These are phyloP conservation scores for Micromesistius poutassou DNA, from an alignment of 2,797 vertebrate species.

Conservation along the genomic window DNA sequence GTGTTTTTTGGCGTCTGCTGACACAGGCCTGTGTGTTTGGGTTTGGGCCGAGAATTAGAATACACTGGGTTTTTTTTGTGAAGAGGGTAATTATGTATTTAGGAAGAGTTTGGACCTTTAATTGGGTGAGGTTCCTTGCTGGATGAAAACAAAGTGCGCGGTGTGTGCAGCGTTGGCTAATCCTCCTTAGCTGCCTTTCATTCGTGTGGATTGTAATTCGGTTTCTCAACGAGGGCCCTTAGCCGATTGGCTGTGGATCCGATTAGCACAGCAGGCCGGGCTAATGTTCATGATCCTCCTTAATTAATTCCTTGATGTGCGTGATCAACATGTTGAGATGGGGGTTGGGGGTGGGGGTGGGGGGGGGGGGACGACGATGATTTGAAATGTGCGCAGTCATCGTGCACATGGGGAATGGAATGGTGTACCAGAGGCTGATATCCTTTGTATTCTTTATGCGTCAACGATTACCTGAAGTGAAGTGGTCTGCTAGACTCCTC, in stretches of 20 bases:
- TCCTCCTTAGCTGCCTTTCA: conserved; percentile 22
- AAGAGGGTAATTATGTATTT: not conserved
- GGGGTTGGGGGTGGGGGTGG: not conserved
- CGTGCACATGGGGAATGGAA: too few species aligned
- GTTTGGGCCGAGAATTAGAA: not conserved
- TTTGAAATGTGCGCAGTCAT: not conserved
- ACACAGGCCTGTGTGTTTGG: not conserved
- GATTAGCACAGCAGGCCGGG: not conserved
- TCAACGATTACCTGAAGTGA: too few species aligned
- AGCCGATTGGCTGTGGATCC: not conserved
- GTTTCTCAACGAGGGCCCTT: not conserved
- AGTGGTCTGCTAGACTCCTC: too few species aligned
- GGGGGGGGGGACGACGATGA: not conserved
- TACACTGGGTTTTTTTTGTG: not conserved
- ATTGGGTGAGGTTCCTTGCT: conserved; percentile 35
- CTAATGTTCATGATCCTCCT: conserved; percentile 7
- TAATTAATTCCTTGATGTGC: not conserved
- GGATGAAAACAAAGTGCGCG: conserved; percentile 12
- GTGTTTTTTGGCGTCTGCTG: not conserved
- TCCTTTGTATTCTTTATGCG: too few species aligned
- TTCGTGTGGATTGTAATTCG: conserved; percentile 8
- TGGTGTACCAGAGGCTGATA: too few species aligned
- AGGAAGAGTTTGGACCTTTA: conserved; percentile 19
- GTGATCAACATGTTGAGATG: not conserved
- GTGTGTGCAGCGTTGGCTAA: conserved; percentile 32